Conservation (phyloP, 2,888 invertebrate species). For the Athrips mouffetella region DNA sequence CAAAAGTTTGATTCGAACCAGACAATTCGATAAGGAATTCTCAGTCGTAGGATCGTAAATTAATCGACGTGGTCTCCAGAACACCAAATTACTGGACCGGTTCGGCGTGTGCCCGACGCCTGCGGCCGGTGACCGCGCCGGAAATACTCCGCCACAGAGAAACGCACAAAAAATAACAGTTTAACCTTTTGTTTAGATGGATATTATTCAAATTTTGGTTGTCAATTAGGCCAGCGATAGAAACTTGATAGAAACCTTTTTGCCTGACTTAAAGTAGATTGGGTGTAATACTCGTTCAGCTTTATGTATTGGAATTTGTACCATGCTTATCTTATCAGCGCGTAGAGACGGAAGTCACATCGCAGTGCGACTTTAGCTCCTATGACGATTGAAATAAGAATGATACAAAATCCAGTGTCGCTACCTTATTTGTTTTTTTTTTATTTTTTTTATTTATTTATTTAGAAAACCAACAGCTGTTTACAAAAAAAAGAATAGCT, state of each 20-base stretch:
- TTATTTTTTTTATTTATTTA: too few relatives aligned
- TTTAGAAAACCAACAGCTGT: too few relatives aligned
- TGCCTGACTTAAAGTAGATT: too few relatives aligned
- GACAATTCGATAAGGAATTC: not conserved
- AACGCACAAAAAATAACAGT: constrained; percentile 5
- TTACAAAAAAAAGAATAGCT: too few relatives aligned
- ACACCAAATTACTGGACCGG: constrained; percentile 59
- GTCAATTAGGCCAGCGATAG: not conserved
- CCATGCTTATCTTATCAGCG: too few relatives aligned
- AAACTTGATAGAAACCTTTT: not conserved
- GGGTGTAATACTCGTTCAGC: too few relatives aligned
- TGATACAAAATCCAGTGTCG: too few relatives aligned
- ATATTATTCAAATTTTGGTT: not conserved
- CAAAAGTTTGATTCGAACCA: not conserved
- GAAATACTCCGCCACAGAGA: constrained; percentile 17
- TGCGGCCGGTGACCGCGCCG: constrained; percentile 34
- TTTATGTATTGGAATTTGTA: too few relatives aligned
- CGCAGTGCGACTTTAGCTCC: too few relatives aligned
- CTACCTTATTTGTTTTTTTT: too few relatives aligned
- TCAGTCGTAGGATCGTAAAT: constrained; percentile 42
- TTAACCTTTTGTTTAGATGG: not conserved
- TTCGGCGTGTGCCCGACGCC: constrained; percentile 64
- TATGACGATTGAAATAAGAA: too few relatives aligned
- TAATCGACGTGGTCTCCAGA: constrained; percentile 55
- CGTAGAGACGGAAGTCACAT: too few relatives aligned